Base-by-base conservation (phyloP, 2,113 vertebrate genomes). In the Lontra canadensis region DNA sequence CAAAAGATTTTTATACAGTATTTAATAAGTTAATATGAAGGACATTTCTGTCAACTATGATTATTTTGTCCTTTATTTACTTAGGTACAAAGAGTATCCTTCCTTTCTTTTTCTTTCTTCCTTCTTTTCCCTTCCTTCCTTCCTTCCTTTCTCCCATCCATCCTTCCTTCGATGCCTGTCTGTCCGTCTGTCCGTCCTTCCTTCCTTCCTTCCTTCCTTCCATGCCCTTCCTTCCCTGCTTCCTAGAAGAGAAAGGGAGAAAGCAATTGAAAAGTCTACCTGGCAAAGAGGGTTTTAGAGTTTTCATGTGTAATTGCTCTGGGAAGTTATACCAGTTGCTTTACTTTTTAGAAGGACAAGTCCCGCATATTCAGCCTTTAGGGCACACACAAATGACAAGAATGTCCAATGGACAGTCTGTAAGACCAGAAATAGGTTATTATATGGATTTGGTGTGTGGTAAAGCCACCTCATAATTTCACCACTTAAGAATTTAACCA, bases 321-420 rank as follows among this genome's bases (percentile, higher is more conserved):
- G 4, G 49, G 73, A 98, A 90, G 69, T 88, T 96, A 97, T 97
- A 97, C 95, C 0, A 4, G 91, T 97, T 89, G 44, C 55, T 81
- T 94, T 94, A 94, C 80, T 63, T 97, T 65, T 88, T 1, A 8
- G 9, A 52, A 86, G 95, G 67, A 42, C 65, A 92, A 76, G 78
- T 71, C 39, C 29, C 88, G 71, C 71, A 71, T 21, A 26, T 61
- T 69, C 76, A 94, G 83, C 59, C 95, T 98, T 98, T 98, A 89
- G 95, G 98, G 95, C 94, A 69, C 0, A 0, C 47, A 76, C 23
- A 20, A 1, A 96, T 7, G 8, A 92, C 76, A 84, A 94, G 92
- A 96, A 97, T 95, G 89, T n/a, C 49, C 85, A 89, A n/a, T 57
- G 71, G 76, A 73, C 90, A 95, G 67, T 47, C 36, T 95, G 42